Conservation (phyloP, 2,113 vertebrate species). For the Cricetomys ansorgei region DNA sequence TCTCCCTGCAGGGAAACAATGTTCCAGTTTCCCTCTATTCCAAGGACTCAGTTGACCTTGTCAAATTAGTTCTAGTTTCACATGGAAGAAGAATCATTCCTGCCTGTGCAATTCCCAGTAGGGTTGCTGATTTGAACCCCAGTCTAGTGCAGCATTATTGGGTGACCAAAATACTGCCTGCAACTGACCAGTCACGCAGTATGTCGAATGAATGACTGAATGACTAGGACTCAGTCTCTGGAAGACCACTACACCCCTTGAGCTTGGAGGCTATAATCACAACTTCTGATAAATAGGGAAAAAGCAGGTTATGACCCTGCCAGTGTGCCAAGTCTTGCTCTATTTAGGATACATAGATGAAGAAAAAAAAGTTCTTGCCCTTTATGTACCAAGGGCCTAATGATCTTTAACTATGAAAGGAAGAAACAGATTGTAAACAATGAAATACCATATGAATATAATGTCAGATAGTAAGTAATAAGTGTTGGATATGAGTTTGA, state of each 20-base stretch:
- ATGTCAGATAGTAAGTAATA: neutral
- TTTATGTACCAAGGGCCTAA: neutral
- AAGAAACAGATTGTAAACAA: neutral
- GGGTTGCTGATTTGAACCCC: neutral
- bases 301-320: neutral
- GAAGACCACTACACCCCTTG: neutral
- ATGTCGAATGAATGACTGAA: neutral
- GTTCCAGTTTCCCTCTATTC: slow-evolving; percentile 15
- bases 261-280: neutral
- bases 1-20: slow-evolving; percentile 5
- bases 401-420: slow-evolving; percentile 1
- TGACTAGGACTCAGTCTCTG: neutral
- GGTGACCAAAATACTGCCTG: neutral
- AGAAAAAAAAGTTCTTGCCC: slow-evolving; percentile 9
- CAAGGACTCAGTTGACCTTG: neutral
- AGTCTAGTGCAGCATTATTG: neutral
- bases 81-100: neutral
- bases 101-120: neutral
- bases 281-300: neutral
- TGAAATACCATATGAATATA: slow-evolving; percentile 1
- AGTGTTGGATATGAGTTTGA: neutral
- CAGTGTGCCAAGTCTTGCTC: neutral
- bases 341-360: neutral
- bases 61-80: neutral
- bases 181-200: neutral